Evolutionary conservation across 2,797 vertebrate species (phyloP).

Genomic region (Enteromius trimaculatus): DNA sequence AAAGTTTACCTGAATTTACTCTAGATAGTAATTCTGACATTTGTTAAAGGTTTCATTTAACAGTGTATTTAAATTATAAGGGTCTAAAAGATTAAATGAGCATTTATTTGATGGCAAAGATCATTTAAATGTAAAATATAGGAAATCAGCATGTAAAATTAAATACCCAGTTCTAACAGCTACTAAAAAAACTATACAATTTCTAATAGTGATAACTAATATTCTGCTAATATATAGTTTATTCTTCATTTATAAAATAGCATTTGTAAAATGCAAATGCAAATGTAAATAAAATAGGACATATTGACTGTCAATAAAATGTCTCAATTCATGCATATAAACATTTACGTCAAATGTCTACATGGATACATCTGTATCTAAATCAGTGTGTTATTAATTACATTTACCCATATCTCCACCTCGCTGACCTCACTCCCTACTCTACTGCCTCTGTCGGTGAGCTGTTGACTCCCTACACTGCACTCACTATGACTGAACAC

Average conservation of each 20-base stretch:
- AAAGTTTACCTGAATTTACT: background rate
- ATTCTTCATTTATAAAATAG: background rate
- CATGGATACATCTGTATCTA: constrained; percentile 1
- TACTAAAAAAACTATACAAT: background rate
- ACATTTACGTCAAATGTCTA: constrained; percentile 5
- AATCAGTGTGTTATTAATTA: constrained; percentile 23
- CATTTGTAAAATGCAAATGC: too few relatives aligned
- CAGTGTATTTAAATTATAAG: background rate
- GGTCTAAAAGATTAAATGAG: background rate
- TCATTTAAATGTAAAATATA: background rate
- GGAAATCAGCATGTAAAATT: background rate
- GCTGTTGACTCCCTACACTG: constrained; percentile 49
- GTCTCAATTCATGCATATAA: background rate
- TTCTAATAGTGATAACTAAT: background rate
- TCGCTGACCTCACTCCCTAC: constrained; percentile 21
- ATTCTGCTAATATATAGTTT: background rate
- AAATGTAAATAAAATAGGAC: background rate
- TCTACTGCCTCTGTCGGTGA: constrained; percentile 8
- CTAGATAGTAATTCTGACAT: background rate
- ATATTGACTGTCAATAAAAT: background rate
- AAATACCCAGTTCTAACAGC: background rate
- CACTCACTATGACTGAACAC: constrained; percentile 46
- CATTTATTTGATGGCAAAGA: background rate
- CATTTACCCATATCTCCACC: constrained; percentile 12
- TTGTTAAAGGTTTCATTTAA: background rate